Conservation (phyloP, 2,888 invertebrate species). For the Nemotelus pantherinus region DNA sequence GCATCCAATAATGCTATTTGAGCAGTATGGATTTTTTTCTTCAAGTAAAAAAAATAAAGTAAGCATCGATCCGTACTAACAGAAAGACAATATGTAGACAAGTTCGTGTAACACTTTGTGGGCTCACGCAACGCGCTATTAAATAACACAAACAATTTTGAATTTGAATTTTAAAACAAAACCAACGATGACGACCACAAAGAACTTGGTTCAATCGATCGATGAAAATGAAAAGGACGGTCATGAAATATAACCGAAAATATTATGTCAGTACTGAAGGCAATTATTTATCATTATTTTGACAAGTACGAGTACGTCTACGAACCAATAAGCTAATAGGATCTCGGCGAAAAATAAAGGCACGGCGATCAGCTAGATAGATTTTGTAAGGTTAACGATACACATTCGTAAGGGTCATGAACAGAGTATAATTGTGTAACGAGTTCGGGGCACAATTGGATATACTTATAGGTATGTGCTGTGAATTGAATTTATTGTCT, state of each 20-base stretch:
- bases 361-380: not conserved
- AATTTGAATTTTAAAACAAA: no score
- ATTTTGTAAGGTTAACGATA: conserved; percentile 31
- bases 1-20: not conserved
- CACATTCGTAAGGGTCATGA: conserved; percentile 26
- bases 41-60: not conserved
- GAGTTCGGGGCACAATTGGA: not conserved
- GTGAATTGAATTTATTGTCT: no score
- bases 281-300: conserved; percentile 36
- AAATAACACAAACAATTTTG: no score
- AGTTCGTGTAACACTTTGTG: no score
- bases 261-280: conserved; percentile 3
- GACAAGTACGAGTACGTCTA: conserved; percentile 16
- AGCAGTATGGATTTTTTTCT: conserved; percentile 16
- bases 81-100: no score
- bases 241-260: conserved; percentile 13
- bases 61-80: not conserved
- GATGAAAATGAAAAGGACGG: not conserved
- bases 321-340: conserved; percentile 3
- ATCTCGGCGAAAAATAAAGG: not conserved
- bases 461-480: not conserved
- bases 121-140: no score
- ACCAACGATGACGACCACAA: no score
- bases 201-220: no score
- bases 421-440: conserved; percentile 11